phyloP scores from a whole-genome alignment of 2,888 invertebrate species.

The Macrostomum cliftonense region DNA sequence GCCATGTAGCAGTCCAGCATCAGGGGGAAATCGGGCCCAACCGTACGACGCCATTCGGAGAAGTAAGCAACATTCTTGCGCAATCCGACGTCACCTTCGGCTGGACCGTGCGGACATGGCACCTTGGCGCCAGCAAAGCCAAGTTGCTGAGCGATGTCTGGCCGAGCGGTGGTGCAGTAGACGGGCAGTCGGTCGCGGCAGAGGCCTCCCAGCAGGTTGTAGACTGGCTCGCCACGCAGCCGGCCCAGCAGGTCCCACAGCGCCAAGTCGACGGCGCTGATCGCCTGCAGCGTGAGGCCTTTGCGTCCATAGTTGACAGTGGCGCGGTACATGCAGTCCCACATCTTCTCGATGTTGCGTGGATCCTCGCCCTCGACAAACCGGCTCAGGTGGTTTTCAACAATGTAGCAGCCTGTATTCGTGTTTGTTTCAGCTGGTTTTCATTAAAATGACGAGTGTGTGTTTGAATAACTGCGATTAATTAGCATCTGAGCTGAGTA shows the following conservation, averaged over 20 bases:
- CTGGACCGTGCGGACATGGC: conserved; percentile 27
- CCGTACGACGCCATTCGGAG: conserved; percentile 23
- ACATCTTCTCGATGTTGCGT: conserved; percentile 24
- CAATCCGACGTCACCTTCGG: conserved; percentile 25
- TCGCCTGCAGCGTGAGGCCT: conserved; percentile 26
- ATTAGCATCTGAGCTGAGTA: too few relatives aligned
- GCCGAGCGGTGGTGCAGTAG: conserved; percentile 26
- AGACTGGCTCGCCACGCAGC: conserved; percentile 26
- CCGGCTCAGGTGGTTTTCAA: conserved; percentile 27
- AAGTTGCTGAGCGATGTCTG: conserved; percentile 24
- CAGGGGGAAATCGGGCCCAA: conserved; percentile 27
- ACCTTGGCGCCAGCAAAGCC: conserved; percentile 29
- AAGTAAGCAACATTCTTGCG: conserved; percentile 25
- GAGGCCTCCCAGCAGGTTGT: conserved; percentile 28
- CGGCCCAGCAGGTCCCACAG: conserved; percentile 30
- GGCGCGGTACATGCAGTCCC: conserved; percentile 29
- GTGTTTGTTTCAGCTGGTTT: too few relatives aligned
- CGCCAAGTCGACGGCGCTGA: conserved; percentile 29
- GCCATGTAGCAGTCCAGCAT: conserved; percentile 32
- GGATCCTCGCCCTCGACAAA: conserved; percentile 32
- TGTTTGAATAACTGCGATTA: too few relatives aligned
- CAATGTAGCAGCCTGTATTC: conserved; percentile 19
- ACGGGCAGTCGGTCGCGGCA: conserved; percentile 27
- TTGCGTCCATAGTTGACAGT: conserved; percentile 30
- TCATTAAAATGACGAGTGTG: too few relatives aligned